phyloP scores from a whole-genome alignment of 2,797 vertebrate species.

The Myripristis murdjan region DNA sequence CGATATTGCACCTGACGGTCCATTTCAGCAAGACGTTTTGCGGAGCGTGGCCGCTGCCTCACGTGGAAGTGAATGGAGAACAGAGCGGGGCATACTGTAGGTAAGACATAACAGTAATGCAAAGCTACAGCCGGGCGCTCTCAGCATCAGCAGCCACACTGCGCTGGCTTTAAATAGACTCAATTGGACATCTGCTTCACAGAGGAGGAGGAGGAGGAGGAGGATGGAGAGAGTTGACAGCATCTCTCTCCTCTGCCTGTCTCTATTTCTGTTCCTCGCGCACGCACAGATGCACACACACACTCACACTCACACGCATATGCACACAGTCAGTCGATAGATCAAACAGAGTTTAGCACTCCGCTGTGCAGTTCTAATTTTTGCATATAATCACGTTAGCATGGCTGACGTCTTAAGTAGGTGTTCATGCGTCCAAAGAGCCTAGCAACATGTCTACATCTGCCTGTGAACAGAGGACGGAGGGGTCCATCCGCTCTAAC shows the following conservation, averaged over 20 bases:
- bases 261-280: slow-evolving; percentile 73
- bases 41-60: not conserved
- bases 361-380: slow-evolving; percentile 44
- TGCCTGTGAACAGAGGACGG: not conserved
- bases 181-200: slow-evolving; percentile 82
- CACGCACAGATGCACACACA: not conserved
- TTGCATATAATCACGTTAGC: slow-evolving; percentile 46
- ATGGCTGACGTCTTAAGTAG: slow-evolving; percentile 30
- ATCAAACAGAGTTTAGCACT: slow-evolving; percentile 51
- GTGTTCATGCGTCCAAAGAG: slow-evolving; percentile 23
- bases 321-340: slow-evolving; percentile 12
- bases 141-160: slow-evolving; percentile 62
- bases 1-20: not conserved
- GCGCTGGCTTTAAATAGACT: slow-evolving; percentile 78
- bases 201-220: slow-evolving; percentile 63
- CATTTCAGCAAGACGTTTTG: slow-evolving; percentile 2
- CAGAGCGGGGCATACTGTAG: slow-evolving; percentile 2
- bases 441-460: slow-evolving; percentile 13
- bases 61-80: not conserved
- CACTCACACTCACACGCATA: not conserved
- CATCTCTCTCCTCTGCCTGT: slow-evolving; percentile 66
- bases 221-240: slow-evolving; percentile 74
- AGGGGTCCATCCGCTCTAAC: not conserved
- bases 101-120: slow-evolving; percentile 52
- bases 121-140: slow-evolving; percentile 60